Evolutionary conservation across 2,797 vertebrate species (phyloP), one percentile per base, ranked within the genome.

Genomic region (Lateolabrax maculatus): DNA sequence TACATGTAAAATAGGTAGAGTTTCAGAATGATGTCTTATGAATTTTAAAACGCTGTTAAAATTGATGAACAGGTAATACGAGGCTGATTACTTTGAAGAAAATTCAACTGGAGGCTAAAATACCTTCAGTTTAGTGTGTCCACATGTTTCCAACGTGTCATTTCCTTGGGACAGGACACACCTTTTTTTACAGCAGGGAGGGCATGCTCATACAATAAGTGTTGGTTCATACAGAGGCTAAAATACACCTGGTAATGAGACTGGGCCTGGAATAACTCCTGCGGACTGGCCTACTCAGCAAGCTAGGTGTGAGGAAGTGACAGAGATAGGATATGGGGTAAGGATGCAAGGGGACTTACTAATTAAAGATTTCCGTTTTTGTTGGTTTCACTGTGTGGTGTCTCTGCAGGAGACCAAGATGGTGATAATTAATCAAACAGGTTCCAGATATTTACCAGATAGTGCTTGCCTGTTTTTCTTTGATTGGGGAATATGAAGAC

Each of bases 361-460:
- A 90, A 92, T 93, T 91, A 93, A 90, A 89, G 82, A 90, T 90
- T 86, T 89, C 78, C 74, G 41, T 84, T 90, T 90, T 86, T 90
- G 81, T 91, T 89, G 84, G 90, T 87, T 87, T 90, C 87, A 67
- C 86, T 65, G 82, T 85, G 70, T 87, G 91, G 80, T 46, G 70
- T 73, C 89, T 83, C 89, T 75, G 75, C 81, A 68, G 86, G 91
- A 89, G 67, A 82, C 67, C 63, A 55, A 75, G 77, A 71, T 78
- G 79, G 73, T 89, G 84, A 90, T 90, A 90, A 93, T 93, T 91
- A 89, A 92, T 93, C 78, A 90, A 86, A 91, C 31, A 39, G 77
- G 39, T 81, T 87, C 77, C 79, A 89, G 81, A 91, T 89, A 90
- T 88, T 85, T 87, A 80, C 68, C 60, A 84, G 87, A 81, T 66